Base-by-base conservation (phyloP, 2,113 vertebrate genomes). In the Nycticebus coucang region DNA sequence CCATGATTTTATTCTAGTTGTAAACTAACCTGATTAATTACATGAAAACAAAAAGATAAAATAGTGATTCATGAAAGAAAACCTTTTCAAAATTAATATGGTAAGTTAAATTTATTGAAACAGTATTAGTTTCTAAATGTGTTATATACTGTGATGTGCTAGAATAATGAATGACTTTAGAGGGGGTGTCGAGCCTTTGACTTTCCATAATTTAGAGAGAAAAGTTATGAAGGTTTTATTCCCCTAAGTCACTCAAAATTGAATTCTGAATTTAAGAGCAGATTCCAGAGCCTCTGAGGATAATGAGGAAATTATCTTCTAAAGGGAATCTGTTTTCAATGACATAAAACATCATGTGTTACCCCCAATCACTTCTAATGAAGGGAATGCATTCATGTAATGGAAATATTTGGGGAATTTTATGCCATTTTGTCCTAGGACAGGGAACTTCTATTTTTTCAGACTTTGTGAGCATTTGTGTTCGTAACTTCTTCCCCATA, bases 181-280 rank as follows among this genome's bases (percentile, higher is more conserved):
- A 62, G n/a, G 41, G 37, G 2, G 1, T 30, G 0, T 50, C 87
- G 64, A 80, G 41, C 41, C 53, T 96, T 84, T 71, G 37, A 41
- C 22, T 64, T 74, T 77, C 50, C 2, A 30, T n/a, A 59, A 71
- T 91, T 81, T 89, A 79, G 18, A 93, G 57, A 60, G 77, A 66
- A 95, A 96, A 88, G 7, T 91, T 74, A 81, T 21, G n/a, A 96
- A 82, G 82, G 12, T 37, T 94, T 87, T 84, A 50, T 77, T 89
- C 64, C 28, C 55, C 64, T 62, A 95, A 93, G 86, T 96, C 60
- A 92, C 57, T 95, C 89, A 91, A 62, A 94, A 92, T 81, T 93
- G 81, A 96, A 71, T 92, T 87, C 77, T 81, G 60, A 90, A 64
- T 91, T 28, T 50, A 59, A 71, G 15, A 18, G 21, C 30, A 78